Evolutionary conservation across 92 coral and sea anemone genomes (phyloP).

Genomic region (Epizoanthus scotinus): DNA sequence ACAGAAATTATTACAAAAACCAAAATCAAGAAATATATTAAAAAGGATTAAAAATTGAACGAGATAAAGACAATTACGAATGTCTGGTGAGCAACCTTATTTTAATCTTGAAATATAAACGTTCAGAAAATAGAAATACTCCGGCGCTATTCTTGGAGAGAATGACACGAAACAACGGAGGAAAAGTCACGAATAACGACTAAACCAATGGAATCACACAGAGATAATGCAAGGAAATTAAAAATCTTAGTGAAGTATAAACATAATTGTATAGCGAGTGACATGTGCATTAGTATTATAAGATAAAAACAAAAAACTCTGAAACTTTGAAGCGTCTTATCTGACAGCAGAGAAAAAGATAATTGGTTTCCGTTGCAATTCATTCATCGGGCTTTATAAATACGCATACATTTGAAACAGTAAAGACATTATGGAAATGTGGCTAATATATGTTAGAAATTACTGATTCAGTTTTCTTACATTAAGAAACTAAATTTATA

Average conservation of each 20-base stretch:
- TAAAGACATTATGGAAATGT: no score
- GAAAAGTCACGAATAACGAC: conserved; percentile 17
- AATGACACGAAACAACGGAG: background rate
- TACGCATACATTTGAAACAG: no score
- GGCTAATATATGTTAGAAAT: no score
- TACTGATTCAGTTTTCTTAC: no score
- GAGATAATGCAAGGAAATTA: conserved; percentile 3
- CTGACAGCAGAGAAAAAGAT: no score
- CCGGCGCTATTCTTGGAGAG: background rate
- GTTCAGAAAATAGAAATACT: background rate
- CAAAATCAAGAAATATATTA: background rate
- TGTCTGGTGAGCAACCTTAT: background rate
- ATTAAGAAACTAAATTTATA: no score
- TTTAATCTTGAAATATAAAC: background rate
- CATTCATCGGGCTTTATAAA: no score
- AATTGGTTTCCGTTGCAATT: no score
- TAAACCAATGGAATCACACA: conserved; percentile 7
- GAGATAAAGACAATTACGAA: background rate
- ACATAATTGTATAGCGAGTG: background rate
- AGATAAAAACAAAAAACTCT: no score
- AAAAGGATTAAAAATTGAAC: background rate
- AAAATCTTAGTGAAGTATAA: background rate
- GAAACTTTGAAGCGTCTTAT: no score
- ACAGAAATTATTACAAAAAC: background rate
- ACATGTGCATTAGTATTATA: background rate